Base-by-base conservation (phyloP, 2,113 vertebrate species). In the Pycnonotus jocosus region DNA sequence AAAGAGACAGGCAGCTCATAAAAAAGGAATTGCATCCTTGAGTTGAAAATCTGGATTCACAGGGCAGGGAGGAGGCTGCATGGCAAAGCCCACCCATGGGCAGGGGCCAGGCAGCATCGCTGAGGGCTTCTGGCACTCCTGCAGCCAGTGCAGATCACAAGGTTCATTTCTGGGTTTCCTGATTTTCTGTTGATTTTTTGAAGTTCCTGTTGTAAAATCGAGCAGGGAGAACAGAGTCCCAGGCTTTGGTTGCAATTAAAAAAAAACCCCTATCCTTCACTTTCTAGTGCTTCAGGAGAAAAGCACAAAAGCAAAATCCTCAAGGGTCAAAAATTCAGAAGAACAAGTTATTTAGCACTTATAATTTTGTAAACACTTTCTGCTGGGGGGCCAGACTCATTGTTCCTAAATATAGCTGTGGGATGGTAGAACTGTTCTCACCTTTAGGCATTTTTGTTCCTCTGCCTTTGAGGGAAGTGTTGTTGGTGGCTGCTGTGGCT, bases 1-100 rank as follows among this genome's bases (percentile, higher is more conserved):
- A 92, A 95, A 97, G 96, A 96, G 96, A 97, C 97, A 97, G 97
- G 94, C 95, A 85, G 96, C 96, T 97, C 94, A 81, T 96, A 93
- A 95, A 93, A 90, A 92, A 81, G 77, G 70, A 86, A 94, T 84
- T 93, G 73, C 91, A 85, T 97, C 96, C 96, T 95, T 95, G 89
- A 93, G 91, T 90, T 95, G 93, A 70, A 95, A 86, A 96, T 89
- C 56, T 82, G 86, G 94, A 94, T 88, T 91, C 82, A 48, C 53
- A 62, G 81, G 85, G 92, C 47, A 92, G 76, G 60, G 86, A 56
- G 86, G 80, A 81, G 56, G 72, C 77, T n/a, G 16, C 5, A 15
- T 53, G 65, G 92, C 71, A 92, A 44, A 95, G 88, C 84, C 93
- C 87, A 81, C 94, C 37, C 5, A 37, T 17, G 5, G 69, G 76